These are phyloP conservation scores for Babyrousa celebensis DNA, from an alignment of 2,797 vertebrate species.

Conservation along the genomic window DNA sequence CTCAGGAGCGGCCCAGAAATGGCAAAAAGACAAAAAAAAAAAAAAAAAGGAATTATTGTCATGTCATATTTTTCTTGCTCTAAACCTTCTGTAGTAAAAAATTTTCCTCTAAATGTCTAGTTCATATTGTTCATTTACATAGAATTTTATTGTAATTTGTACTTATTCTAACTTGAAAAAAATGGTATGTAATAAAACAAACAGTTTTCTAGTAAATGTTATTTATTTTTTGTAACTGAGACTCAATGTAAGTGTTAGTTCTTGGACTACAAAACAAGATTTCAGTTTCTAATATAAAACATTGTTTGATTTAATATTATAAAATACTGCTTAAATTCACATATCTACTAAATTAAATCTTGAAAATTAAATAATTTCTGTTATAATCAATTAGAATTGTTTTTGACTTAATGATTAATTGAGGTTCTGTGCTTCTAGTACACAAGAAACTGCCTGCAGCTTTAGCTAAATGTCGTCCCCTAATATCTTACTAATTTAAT, in stretches of 20 bases:
- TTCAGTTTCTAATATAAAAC: slow-evolving; percentile 71
- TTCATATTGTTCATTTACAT: neutral
- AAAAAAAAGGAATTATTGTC: neutral
- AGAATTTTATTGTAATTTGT: neutral
- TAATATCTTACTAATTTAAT: slow-evolving; percentile 80
- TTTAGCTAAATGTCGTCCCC: slow-evolving; percentile 66
- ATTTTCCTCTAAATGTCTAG: neutral
- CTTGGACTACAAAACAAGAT: slow-evolving; percentile 25
- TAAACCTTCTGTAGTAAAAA: neutral
- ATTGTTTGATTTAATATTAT: slow-evolving; percentile 80
- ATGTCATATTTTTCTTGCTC: neutral
- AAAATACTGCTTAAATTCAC: slow-evolving; percentile 80
- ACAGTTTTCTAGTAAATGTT: neutral
- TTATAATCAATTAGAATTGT: slow-evolving; percentile 82
- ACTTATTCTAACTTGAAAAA: neutral
- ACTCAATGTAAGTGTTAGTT: slow-evolving; percentile 66
- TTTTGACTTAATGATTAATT: slow-evolving; percentile 86
- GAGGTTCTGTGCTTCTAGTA: slow-evolving; percentile 72
- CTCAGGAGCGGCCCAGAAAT: too few relatives aligned
- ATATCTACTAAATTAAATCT: slow-evolving; percentile 81
- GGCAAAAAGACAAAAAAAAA: too few relatives aligned
- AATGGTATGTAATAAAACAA: neutral
- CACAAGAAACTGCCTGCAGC: slow-evolving; percentile 79
- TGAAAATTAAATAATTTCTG: slow-evolving; percentile 83
- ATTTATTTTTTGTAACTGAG: slow-evolving; percentile 68